phyloP scores from a whole-genome alignment of 2,888 invertebrate genomes.

The Pollenia angustigena region DNA sequence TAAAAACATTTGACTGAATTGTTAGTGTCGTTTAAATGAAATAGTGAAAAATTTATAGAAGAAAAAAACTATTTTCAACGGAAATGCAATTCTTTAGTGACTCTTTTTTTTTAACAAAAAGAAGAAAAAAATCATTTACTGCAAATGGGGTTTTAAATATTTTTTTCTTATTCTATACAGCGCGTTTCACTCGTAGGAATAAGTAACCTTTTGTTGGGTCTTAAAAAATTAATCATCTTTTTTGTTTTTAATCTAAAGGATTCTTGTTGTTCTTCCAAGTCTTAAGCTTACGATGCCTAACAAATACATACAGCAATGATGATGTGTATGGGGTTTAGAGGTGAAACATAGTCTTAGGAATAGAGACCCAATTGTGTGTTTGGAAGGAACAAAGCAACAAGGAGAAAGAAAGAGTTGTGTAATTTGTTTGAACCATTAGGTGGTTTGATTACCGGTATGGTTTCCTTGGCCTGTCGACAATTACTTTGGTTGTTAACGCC shows the following conservation, averaged over 20 bases:
- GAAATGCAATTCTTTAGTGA: conserved; percentile 64
- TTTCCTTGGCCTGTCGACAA: conserved; percentile 73
- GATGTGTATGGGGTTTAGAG: conserved; percentile 11
- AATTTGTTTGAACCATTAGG: conserved; percentile 68
- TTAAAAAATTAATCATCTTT: conserved; percentile 67
- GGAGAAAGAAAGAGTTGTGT: conserved; percentile 41
- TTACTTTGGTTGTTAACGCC: conserved; percentile 75
- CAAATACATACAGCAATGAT: not conserved
- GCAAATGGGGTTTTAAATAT: conserved; percentile 53
- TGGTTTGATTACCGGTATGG: conserved; percentile 50
- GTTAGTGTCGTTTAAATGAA: conserved; percentile 57
- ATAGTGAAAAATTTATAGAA: conserved; percentile 16
- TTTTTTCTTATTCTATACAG: conserved; percentile 24
- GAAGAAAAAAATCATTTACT: conserved; percentile 39
- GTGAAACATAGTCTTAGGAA: conserved; percentile 16
- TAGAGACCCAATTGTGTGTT: not conserved
- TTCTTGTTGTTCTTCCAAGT: conserved; percentile 18
- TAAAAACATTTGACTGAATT: conserved; percentile 51
- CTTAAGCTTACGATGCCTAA: not conserved
- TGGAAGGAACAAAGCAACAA: not conserved
- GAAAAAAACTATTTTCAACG: conserved; percentile 43
- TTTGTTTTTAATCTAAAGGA: conserved; percentile 41
- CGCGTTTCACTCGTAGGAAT: conserved; percentile 25
- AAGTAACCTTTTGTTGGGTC: conserved; percentile 56
- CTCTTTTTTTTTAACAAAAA: conserved; percentile 11